Conservation (phyloP, 1,140 invertebrate species). For the Pseudomyrmex sp. region DNA sequence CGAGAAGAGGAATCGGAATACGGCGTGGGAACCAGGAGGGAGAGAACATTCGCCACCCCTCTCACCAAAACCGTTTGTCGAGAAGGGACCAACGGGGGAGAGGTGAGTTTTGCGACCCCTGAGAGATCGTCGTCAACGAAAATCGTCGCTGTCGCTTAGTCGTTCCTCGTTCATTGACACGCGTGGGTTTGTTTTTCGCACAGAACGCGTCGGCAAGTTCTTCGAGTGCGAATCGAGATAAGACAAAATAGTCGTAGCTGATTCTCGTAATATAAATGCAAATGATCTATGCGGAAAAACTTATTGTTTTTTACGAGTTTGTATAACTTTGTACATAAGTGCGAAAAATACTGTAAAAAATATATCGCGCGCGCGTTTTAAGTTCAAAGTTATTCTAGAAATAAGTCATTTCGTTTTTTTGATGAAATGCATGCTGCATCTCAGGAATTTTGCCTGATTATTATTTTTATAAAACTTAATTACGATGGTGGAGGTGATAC, state of each 20-base stretch:
- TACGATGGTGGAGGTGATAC: slow-evolving; percentile 65
- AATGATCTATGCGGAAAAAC: not conserved
- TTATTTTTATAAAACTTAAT: slow-evolving; percentile 9
- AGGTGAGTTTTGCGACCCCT: slow-evolving; percentile 71
- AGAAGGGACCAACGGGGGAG: slow-evolving; percentile 54
- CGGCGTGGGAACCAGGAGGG: slow-evolving; percentile 71
- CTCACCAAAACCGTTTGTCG: slow-evolving; percentile 49
- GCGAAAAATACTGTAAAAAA: not conserved
- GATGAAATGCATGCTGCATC: slow-evolving; percentile 32
- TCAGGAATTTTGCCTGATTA: not conserved
- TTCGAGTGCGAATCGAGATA: not conserved
- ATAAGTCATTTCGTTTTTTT: not conserved
- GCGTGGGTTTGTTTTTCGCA: slow-evolving; percentile 25
- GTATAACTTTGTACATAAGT: not conserved
- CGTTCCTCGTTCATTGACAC: slow-evolving; percentile 50
- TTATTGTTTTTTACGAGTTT: not conserved
- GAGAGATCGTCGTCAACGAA: slow-evolving; percentile 58
- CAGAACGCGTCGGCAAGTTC: not conserved
- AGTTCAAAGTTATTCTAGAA: slow-evolving; percentile 1
- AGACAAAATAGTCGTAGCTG: not conserved
- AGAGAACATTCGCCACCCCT: slow-evolving; percentile 65
- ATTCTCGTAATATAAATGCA: not conserved
- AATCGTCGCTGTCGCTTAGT: slow-evolving; percentile 59
- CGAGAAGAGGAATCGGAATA: slow-evolving; percentile 58
- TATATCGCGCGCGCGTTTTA: not conserved